phyloP scores from a whole-genome alignment of 2,888 invertebrate genomes.

The Lamellibrachia satsuma region DNA sequence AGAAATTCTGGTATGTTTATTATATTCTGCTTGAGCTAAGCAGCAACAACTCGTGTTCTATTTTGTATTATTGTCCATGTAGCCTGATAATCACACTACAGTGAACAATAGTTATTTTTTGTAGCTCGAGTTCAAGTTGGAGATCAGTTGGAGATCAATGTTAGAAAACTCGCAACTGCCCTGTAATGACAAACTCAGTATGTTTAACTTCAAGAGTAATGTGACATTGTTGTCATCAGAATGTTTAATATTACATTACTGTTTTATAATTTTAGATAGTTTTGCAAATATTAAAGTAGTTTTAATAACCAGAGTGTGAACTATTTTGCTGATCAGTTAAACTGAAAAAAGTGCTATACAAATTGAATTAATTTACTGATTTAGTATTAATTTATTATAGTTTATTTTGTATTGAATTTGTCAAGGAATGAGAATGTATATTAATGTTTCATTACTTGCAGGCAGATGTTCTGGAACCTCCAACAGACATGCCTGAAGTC shows the following conservation, averaged over 20 bases:
- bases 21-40: background rate
- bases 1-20: constrained; percentile 72
- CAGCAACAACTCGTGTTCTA: background rate
- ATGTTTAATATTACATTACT: background rate
- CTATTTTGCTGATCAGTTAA: background rate
- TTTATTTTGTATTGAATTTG: background rate
- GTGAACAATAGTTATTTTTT: background rate
- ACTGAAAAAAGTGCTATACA: background rate
- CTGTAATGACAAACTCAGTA: no score
- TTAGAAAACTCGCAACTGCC: no score
- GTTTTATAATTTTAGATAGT: background rate
- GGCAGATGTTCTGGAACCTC: constrained; percentile 81
- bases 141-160: no score
- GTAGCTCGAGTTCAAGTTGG: background rate
- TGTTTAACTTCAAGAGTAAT: background rate
- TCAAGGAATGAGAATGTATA: background rate
- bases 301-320: background rate
- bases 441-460: constrained; percentile 33
- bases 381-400: background rate
- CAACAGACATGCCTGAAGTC: constrained; percentile 82
- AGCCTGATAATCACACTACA: background rate
- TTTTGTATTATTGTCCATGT: background rate
- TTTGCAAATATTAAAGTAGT: background rate
- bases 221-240: background rate
- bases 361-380: background rate